A percentile compares a stretch with the other conserved stretches of the same genome.
phyloP scores from a whole-genome alignment of 1,140 invertebrate species.

The Ceratoteleas bidentatus region DNA sequence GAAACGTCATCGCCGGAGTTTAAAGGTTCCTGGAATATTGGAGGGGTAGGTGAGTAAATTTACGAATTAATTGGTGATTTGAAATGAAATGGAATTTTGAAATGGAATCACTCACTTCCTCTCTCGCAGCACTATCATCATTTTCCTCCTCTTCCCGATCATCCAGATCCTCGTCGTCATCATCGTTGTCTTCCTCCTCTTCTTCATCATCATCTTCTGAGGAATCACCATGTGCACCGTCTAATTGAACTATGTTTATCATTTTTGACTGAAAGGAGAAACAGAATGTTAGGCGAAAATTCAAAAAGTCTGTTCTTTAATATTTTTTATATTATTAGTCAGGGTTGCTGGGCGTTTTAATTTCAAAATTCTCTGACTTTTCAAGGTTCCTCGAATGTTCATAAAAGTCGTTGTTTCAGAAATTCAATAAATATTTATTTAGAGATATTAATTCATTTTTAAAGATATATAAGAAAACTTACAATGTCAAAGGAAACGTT shows the following conservation, averaged over 20 bases:
- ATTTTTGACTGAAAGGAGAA: slow-evolving; percentile 38
- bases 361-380: background rate
- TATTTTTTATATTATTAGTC: no score
- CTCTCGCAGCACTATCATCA: slow-evolving; percentile 81
- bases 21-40: slow-evolving; percentile 88
- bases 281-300: no score
- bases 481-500: slow-evolving; percentile 82
- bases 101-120: slow-evolving; percentile 81
- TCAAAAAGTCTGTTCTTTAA: no score
- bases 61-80: background rate
- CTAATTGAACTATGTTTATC: slow-evolving; percentile 81
- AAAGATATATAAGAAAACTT: slow-evolving; percentile 15
- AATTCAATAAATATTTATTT: no score
- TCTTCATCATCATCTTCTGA: slow-evolving; percentile 90
- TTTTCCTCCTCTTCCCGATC: slow-evolving; percentile 90
- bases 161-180: slow-evolving; percentile 85
- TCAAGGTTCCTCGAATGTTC: no score
- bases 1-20: slow-evolving; percentile 98
- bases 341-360: no score
- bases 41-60: background rate
- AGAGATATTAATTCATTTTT: no score
- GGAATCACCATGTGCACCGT: slow-evolving; percentile 88
- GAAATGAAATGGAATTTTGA: background rate
- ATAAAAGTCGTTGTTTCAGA: no score
- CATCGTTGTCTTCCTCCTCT: slow-evolving; percentile 89